phyloP scores from a whole-genome alignment of 2,797 vertebrate species.

The Tympanoctomys barrerae region DNA sequence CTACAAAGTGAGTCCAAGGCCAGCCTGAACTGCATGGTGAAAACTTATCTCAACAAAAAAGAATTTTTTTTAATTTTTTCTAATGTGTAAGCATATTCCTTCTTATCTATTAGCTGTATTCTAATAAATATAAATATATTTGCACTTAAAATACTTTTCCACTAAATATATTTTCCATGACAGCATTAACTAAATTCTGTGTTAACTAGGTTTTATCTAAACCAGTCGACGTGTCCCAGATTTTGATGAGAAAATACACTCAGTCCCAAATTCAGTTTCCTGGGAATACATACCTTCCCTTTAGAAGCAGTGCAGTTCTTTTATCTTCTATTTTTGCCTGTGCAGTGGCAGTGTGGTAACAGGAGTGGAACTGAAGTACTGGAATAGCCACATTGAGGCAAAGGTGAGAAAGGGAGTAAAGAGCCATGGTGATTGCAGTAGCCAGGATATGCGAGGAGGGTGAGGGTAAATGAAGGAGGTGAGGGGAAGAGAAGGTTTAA shows the following conservation, averaged over 20 bases:
- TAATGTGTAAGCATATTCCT: neutral
- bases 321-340: neutral
- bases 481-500: neutral
- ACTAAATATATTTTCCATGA: constrained; percentile 42
- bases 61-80: neutral
- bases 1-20: too few relatives aligned
- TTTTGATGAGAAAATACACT: constrained; percentile 41
- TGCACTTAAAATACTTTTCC: constrained; percentile 49
- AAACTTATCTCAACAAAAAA: too few relatives aligned
- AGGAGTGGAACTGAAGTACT: neutral
- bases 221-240: neutral
- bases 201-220: constrained; percentile 22
- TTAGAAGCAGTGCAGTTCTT: neutral
- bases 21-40: too few relatives aligned
- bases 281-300: neutral
- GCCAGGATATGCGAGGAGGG: neutral
- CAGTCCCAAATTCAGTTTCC: neutral
- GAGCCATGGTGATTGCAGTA: neutral
- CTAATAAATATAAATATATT: neutral
- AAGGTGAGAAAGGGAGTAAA: neutral
- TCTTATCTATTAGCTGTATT: neutral
- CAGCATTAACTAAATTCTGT: constrained; percentile 38
- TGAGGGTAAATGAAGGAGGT: neutral
- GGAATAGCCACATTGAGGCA: neutral
- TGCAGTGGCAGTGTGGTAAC: too few relatives aligned